Conservation (phyloP, 1,140 invertebrate species). For the Lineus longissimus region DNA sequence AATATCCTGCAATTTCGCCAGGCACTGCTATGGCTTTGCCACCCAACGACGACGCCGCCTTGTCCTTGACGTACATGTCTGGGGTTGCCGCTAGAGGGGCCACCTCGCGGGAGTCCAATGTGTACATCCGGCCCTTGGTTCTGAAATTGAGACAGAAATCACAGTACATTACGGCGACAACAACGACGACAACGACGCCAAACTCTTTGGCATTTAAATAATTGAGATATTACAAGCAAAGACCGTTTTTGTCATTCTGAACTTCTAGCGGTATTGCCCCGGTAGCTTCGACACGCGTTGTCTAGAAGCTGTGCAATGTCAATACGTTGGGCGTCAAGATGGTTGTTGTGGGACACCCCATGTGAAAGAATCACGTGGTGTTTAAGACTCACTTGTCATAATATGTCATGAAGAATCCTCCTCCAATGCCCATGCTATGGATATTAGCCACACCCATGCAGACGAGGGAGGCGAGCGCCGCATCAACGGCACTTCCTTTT, state of each 20-base stretch:
- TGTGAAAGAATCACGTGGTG: no score
- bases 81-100: slow-evolving; percentile 36
- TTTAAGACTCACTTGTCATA: slow-evolving; percentile 63
- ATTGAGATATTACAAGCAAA: neutral
- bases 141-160: neutral
- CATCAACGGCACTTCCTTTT: slow-evolving; percentile 81
- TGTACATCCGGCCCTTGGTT: slow-evolving; percentile 13
- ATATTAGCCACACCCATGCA: slow-evolving; percentile 79
- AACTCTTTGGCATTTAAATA: neutral
- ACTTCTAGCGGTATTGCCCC: no score
- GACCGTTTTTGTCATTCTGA: neutral
- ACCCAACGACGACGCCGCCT: slow-evolving; percentile 55
- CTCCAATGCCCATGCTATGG: slow-evolving; percentile 83
- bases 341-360: no score
- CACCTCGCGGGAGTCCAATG: slow-evolving; percentile 41
- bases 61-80: slow-evolving; percentile 36
- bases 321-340: no score
- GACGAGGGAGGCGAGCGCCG: slow-evolving; percentile 74
- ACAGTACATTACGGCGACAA: neutral
- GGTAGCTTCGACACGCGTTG: no score
- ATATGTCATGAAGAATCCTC: slow-evolving; percentile 80
- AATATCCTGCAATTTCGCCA: slow-evolving; percentile 84
- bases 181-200: neutral
- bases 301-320: no score
- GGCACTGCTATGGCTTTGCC: slow-evolving; percentile 78